Evolutionary conservation across 2,113 vertebrate genomes (phyloP), one percentile per base, ranked within the genome.

Genomic region (Cyprinodon brontotheroides): DNA sequence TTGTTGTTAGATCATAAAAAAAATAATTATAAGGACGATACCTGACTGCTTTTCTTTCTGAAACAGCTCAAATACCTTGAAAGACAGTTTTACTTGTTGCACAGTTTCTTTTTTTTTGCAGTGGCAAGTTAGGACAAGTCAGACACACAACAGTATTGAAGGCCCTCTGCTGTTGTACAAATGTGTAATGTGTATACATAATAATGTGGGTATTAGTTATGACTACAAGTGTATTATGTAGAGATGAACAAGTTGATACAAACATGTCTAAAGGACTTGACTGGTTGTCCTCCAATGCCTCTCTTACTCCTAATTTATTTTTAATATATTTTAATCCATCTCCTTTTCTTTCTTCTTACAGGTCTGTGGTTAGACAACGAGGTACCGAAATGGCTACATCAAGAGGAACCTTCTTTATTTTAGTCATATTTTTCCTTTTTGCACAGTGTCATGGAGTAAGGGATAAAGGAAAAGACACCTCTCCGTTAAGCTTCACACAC

Each of bases 401-500:
- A 39, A 72, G 75, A 68, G 48, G 75, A n/a, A 65, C 57, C 14
- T 41, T 88, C 65, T 70, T 94, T 13, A 37, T 72, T 50, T 69
- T 92, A 20, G 69, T 75, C 11, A 80, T 83, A 41, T 40, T 94
- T 72, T 82, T 96, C 57, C 73, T 95, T 3, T 77, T 86, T 45
- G 77, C 76, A 36, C 78, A 83, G 77, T 94, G 78, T 79, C 82
- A 93, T 7, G 91, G 85, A 0, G 89, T 45, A 74, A 78, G 81
- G 45, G 93, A 85, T 67, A 96, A 95, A 74, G 87, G 91, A 78
- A 96, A 95, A 73, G 84, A 90, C 80, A 77, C 87, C 80, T 94
- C 94, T 43, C 91, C 92, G 0, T 80, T 96, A 62, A 94, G 87
- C 84, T 99, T 99, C 89, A 98, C 97, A 0, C 94, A 97, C 73